Conservation (phyloP, 1,140 invertebrate species). For the Brachionus paranguensis region DNA sequence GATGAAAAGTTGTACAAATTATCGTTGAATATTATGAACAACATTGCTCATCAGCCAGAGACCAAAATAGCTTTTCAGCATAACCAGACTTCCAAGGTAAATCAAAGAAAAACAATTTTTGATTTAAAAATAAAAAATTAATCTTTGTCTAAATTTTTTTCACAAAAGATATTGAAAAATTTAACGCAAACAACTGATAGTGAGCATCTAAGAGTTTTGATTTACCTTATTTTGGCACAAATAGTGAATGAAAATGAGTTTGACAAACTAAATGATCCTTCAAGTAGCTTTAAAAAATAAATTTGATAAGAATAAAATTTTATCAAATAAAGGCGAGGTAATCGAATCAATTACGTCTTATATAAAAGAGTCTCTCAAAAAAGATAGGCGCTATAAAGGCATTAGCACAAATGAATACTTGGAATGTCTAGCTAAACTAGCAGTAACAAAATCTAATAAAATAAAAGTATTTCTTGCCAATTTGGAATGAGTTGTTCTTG, state of each 20-base stretch:
- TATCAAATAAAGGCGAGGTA: not conserved
- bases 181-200: not conserved
- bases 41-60: conserved; percentile 18
- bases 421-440: not conserved
- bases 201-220: not conserved
- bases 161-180: not conserved
- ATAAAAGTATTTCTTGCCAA: not conserved
- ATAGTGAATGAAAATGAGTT: conserved; percentile 26
- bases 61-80: conserved; percentile 7
- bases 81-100: conserved; percentile 2
- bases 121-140: not conserved
- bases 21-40: conserved; percentile 25
- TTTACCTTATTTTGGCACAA: conserved; percentile 23
- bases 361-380: not conserved
- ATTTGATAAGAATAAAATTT: not conserved
- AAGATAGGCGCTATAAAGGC: not conserved
- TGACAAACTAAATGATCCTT: conserved; percentile 13
- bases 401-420: conserved; percentile 19
- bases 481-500: not conserved
- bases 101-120: not conserved
- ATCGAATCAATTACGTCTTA: not conserved
- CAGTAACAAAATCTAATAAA: not conserved
- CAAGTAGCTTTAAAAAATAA: not conserved
- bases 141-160: not conserved
- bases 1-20: conserved; percentile 29